Base-by-base conservation (phyloP, 2,113 vertebrate genomes). In the Coryphaenoides rupestris region DNA sequence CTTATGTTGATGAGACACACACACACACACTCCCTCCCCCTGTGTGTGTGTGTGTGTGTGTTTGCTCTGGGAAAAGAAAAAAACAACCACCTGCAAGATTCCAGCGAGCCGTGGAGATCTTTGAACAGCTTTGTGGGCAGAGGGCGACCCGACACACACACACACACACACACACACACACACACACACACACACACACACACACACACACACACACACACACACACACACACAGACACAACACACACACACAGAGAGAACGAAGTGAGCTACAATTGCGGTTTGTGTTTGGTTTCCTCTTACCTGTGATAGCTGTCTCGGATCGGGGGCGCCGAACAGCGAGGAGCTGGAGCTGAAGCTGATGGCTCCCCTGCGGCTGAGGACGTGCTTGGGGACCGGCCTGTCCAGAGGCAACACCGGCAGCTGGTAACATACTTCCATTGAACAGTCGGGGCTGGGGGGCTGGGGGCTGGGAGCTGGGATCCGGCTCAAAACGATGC, bases 291-390 rank as follows among this genome's bases (percentile, higher is more conserved):
- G 75, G n/a, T n/a, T n/a, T n/a, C n/a, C n/a, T n/a, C n/a, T n/a
- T 95, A 99, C 96, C 96, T 99, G 95, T 28, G 95, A 97, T 84
- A 99, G 94, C 90, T 98, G 95, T 86, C 96, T 92, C 70, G 96
- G 95, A 87, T 98, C 95, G 73, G 96, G 94, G 83, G 95, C 95
- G 76, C 96, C 95, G 83, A 99, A 98, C 75, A 99, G 93, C 69
- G 96, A 95, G 59, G 96, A 98, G 88, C 96, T 98, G 91, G 96
- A 99, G 89, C 96, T 98, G 94, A 99, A 99, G 92, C 96, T 99
- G 93, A 99, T 99, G 93, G 96, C 96, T 84, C 96, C 96, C 85
- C 96, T 93, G 84, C 96, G 96, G 91, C 95, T 98, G 85, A 99
- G 95, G 87, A 99, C 96, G 84, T 99, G 96, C 89, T 98, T 96